Conservation (phyloP, 2,888 invertebrate species). For the Pardosa pseudoannulata region DNA sequence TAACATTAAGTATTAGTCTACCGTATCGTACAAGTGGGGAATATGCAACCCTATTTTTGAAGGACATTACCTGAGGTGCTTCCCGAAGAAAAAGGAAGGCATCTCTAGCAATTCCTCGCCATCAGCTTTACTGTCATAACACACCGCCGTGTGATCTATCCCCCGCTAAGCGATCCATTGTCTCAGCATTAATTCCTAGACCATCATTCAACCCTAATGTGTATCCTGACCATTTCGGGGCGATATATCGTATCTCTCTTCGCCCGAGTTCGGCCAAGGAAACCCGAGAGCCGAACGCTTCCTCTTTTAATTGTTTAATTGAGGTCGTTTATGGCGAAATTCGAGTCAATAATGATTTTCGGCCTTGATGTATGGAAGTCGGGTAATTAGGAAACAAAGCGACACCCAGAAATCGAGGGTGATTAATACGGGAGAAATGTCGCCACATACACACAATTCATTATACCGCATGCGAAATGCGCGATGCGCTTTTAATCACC, state of each 20-base stretch:
- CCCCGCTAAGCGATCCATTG: not conserved
- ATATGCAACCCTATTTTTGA: too few species aligned
- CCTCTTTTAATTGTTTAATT: slow-evolving; percentile 62
- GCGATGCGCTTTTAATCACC: slow-evolving; percentile 6
- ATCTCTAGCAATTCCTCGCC: too few species aligned
- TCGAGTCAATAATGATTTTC: slow-evolving; percentile 59
- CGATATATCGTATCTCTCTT: slow-evolving; percentile 7
- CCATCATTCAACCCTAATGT: slow-evolving; percentile 1
- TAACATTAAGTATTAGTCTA: too few species aligned
- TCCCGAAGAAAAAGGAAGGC: too few species aligned
- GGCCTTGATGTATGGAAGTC: slow-evolving; percentile 41
- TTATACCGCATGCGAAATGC: not conserved
- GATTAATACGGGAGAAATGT: slow-evolving; percentile 50
- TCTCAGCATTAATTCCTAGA: not conserved
- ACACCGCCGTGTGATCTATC: not conserved
- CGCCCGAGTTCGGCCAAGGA: not conserved
- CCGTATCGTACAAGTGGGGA: too few species aligned
- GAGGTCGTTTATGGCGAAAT: slow-evolving; percentile 53
- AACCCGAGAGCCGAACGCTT: slow-evolving; percentile 10
- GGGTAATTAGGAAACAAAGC: slow-evolving; percentile 49
- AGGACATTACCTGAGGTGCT: too few species aligned
- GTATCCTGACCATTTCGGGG: not conserved
- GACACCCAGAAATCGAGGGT: slow-evolving; percentile 18
- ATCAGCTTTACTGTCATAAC: not conserved
- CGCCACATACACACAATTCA: slow-evolving; percentile 8